Evolutionary conservation across 2,888 invertebrate species (phyloP).

Genomic region (Epinotia brunnichana): DNA sequence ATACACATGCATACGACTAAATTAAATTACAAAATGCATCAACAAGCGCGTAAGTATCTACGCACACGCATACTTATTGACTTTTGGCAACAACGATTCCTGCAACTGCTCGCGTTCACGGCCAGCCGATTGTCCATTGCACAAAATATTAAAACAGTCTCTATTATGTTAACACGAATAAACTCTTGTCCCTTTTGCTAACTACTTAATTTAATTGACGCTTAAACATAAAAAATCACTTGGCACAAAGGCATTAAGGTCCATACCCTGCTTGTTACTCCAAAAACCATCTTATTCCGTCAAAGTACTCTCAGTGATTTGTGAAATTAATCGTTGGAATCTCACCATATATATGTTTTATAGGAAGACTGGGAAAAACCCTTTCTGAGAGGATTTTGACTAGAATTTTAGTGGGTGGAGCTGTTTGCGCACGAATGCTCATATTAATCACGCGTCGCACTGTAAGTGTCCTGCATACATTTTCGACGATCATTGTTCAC

Average conservation of each 20-base stretch:
- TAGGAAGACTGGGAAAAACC: slow-evolving; percentile 71
- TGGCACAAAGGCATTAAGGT: slow-evolving; percentile 83
- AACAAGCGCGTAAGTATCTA: slow-evolving; percentile 62
- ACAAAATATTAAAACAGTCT: slow-evolving; percentile 75
- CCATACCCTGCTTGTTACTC: slow-evolving; percentile 81
- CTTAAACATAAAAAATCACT: slow-evolving; percentile 80
- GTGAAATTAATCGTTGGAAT: slow-evolving; percentile 45
- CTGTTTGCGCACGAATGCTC: slow-evolving; percentile 56
- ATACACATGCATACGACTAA: slow-evolving; percentile 68
- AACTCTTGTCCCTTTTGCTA: slow-evolving; percentile 73
- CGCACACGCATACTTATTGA: slow-evolving; percentile 61
- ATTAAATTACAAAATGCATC: slow-evolving; percentile 82
- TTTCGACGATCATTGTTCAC: slow-evolving; percentile 77
- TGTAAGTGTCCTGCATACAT: slow-evolving; percentile 59
- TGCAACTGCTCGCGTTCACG: slow-evolving; percentile 59
- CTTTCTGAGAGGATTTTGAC: slow-evolving; percentile 79
- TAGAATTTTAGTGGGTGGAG: slow-evolving; percentile 76
- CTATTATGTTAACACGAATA: slow-evolving; percentile 74
- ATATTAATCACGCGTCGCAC: slow-evolving; percentile 59
- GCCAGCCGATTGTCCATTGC: slow-evolving; percentile 71
- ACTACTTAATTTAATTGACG: slow-evolving; percentile 79
- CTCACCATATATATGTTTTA: slow-evolving; percentile 50
- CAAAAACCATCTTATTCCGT: slow-evolving; percentile 69
- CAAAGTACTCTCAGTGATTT: slow-evolving; percentile 77
- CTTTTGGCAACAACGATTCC: slow-evolving; percentile 70